Base-by-base conservation (phyloP, 2,113 vertebrate species). In the Anas platyrhynchos region DNA sequence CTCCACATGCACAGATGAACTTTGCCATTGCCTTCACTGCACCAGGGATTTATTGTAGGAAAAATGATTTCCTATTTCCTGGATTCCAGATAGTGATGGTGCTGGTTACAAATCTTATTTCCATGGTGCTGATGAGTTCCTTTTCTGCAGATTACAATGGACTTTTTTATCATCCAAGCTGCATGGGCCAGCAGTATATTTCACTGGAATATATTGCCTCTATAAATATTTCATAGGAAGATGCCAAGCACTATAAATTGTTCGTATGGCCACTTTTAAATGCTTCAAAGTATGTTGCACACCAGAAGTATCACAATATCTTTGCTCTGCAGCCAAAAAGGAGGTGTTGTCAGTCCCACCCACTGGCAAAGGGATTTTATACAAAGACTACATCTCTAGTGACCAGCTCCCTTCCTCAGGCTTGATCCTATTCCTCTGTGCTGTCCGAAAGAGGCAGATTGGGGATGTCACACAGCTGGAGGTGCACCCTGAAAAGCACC, bases 261-360 rank as follows among this genome's bases (percentile, higher is more conserved):
- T 44, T 66, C 55, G 44, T 9, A 50, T 1, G 21, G n/a, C 46
- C 31, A 21, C 22, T 65, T 43, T 59, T 4, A 2, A 43, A 74
- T 1, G 3, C 43, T n/a, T 13, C 2, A 1, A 79, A 68, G 16
- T n/a, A 11, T 0, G 0, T 36, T 23, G 38, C 32, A 15, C 38
- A 63, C 48, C 73, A 72, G 38, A 56, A 54, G 13, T 36, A 4
- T 23, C 22, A n/a, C 20, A 79, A 79, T 23, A 9, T 13, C 74
- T 48, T 34, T 13, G 48, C 15, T 38, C 27, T 11, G 4, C 69
- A 85, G 71, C 22, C 50, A 38, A 21, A 34, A 4, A 38, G 18
- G 41, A 71, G 31, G 7, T 84, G 2, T 5, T 54, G 5, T 5
- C 56, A 38, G 21, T 62, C 38, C n/a, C 85, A 25, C 4, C 23